Percentiles rank a stretch among this genome's conserved stretches.
Conservation (phyloP, 2,113 vertebrate species). For the Dunckerocampus dactyliophorus region DNA sequence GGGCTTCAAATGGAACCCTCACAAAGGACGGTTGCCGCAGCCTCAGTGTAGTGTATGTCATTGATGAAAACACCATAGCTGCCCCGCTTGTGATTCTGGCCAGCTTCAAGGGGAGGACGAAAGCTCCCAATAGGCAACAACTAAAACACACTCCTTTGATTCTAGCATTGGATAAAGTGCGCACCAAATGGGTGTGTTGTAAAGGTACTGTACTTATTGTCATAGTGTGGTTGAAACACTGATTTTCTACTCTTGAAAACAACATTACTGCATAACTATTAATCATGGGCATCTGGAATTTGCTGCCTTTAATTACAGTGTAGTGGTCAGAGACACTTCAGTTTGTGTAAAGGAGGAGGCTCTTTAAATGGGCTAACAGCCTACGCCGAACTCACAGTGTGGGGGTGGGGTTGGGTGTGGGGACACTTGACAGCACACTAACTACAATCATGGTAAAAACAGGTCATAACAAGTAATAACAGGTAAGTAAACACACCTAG, state of each 20-base stretch:
- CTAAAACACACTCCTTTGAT: slow-evolving; percentile 32
- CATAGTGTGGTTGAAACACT: neutral
- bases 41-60: slow-evolving; percentile 21
- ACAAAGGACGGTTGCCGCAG: slow-evolving; percentile 50
- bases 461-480: too few species aligned
- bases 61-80: slow-evolving; percentile 45
- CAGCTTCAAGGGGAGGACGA: slow-evolving; percentile 26
- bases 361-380: too few species aligned
- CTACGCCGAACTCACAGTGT: too few species aligned
- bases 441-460: too few species aligned
- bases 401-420: too few species aligned
- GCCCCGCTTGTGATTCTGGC: slow-evolving; percentile 43
- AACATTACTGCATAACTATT: neutral
- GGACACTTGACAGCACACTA: too few species aligned
- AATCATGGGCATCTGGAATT: neutral
- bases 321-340: too few species aligned
- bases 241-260: neutral
- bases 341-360: too few species aligned
- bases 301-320: neutral
- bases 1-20: slow-evolving; percentile 51
- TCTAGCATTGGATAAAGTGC: slow-evolving; percentile 12
- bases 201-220: slow-evolving; percentile 5
- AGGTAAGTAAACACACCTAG: too few species aligned
- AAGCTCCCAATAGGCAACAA: slow-evolving; percentile 12
- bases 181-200: slow-evolving; percentile 19